These are phyloP conservation scores for Bagarius yarrelli DNA, from an alignment of 2,113 vertebrate species.

Conservation along the genomic window DNA sequence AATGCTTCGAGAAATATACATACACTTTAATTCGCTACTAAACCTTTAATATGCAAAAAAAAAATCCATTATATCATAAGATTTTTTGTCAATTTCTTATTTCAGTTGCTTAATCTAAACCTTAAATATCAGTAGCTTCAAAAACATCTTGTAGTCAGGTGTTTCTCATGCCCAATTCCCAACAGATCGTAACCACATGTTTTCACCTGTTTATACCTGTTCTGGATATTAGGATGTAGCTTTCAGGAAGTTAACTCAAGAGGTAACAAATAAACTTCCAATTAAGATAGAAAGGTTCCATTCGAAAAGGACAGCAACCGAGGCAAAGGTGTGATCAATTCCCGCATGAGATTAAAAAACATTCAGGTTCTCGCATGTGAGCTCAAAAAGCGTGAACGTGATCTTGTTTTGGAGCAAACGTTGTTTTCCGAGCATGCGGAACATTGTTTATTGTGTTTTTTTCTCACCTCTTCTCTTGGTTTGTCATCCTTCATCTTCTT, in stretches of 20 bases:
- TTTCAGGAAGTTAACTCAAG: background rate
- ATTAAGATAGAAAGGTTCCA: conserved; percentile 21
- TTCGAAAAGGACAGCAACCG: background rate
- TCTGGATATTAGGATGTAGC: background rate
- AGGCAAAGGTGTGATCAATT: conserved; percentile 10
- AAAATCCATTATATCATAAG: background rate
- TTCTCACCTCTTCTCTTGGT: conserved; percentile 81
- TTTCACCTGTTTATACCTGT: background rate
- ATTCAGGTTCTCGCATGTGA: conserved; percentile 4
- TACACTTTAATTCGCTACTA: background rate
- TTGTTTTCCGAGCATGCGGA: background rate
- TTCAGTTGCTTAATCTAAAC: background rate
- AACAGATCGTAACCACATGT: conserved; percentile 9
- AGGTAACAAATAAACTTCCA: background rate
- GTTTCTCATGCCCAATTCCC: conserved; percentile 8
- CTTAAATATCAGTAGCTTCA: background rate
- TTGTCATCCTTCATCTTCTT: conserved; percentile 99
- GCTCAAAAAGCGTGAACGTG: background rate
- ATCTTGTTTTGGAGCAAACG: background rate
- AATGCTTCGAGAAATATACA: background rate
- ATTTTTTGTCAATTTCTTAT: background rate
- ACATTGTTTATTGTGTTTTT: background rate
- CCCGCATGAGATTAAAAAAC: background rate
- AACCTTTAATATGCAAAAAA: background rate
- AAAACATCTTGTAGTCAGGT: conserved; percentile 5